phyloP scores from a whole-genome alignment of 2,888 invertebrate genomes.

The Drosophila paranaensis region DNA sequence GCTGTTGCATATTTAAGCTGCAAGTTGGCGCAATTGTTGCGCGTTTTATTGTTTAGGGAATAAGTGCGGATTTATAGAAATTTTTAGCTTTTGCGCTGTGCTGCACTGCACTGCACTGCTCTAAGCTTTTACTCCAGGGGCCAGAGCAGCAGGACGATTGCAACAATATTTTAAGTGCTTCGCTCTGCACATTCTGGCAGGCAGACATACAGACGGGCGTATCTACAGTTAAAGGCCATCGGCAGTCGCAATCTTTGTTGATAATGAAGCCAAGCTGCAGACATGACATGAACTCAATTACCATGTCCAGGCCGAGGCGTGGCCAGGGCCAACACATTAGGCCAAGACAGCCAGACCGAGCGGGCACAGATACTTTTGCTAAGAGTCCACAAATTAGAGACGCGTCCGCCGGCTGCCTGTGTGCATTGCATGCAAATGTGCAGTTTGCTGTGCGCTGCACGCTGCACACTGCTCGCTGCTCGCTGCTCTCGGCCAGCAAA shows the following conservation, averaged over 20 bases:
- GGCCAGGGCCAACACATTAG: slow-evolving; percentile 39
- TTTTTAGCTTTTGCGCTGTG: slow-evolving; percentile 45
- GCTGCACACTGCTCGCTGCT: slow-evolving; percentile 49
- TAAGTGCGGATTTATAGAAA: slow-evolving; percentile 78
- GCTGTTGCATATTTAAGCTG: slow-evolving; percentile 73
- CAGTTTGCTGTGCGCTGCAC: slow-evolving; percentile 52
- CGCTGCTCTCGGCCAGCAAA: slow-evolving; percentile 49
- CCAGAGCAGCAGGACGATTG: not conserved
- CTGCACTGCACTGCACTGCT: slow-evolving; percentile 24
- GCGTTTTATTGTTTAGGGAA: slow-evolving; percentile 79
- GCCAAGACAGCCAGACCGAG: slow-evolving; percentile 23
- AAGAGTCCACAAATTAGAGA: slow-evolving; percentile 74
- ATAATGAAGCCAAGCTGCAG: slow-evolving; percentile 49
- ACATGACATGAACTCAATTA: slow-evolving; percentile 73
- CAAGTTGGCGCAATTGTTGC: slow-evolving; percentile 75
- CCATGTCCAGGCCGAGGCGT: slow-evolving; percentile 40
- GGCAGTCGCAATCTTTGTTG: slow-evolving; percentile 43
- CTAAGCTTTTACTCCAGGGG: slow-evolving; percentile 34
- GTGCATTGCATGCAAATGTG: slow-evolving; percentile 72
- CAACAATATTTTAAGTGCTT: slow-evolving; percentile 65
- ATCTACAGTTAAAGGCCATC: slow-evolving; percentile 49
- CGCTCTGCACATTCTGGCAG: slow-evolving; percentile 25
- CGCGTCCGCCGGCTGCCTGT: slow-evolving; percentile 48
- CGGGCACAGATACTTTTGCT: slow-evolving; percentile 44
- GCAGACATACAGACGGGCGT: not conserved